Evolutionary conservation across 2,113 vertebrate species (phyloP), one percentile per base, ranked within the genome.

Genomic region (Aix galericulata): DNA sequence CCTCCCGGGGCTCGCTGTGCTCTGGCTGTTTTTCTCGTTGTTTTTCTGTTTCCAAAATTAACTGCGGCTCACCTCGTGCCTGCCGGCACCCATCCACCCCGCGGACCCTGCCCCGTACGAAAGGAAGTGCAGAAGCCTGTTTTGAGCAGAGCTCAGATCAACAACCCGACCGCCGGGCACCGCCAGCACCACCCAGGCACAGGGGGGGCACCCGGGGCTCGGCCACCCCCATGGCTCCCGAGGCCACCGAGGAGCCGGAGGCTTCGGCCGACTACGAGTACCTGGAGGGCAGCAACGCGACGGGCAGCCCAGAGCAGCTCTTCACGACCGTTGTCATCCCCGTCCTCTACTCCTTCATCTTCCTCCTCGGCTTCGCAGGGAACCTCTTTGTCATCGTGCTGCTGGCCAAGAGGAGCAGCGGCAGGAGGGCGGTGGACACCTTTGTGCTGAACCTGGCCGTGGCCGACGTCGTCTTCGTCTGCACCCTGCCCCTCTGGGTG

Each of bases 401-500:
- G 62, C 95, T 98, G 95, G 89, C 90, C n/a, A 55, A 60, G 40
- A 95, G 91, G 75, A 91, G 91, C 5, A 95, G 85, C 23, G 84
- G 94, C 6, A 97, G 96, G 53, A 97, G 98, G 55, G 95, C 98
- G 62, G 98, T 99, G 85, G 99, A 99, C 95, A 99, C 97, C 5
- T 99, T 99, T 32, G 97, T 99, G 46, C 38, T 98, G 85, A 98
- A 99, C 94, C 97, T 99, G 95, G 99, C 98, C 1, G 59, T 98
- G 72, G 98, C 99, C 0, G 99, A 99, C 81, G 97, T 99, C 36
- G 20, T 98, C 76, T 98, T 99, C 7, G 97, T 99, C 89, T 81
- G 98, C 80, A 98, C 98, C 1, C 91, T 99, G 94, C 99, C 99
- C 2, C 91, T 99, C 40, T 99, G 99, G 98, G 98, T 98, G 9